phyloP scores from a whole-genome alignment of 2,797 vertebrate species.

The Chromobotia macracanthus region DNA sequence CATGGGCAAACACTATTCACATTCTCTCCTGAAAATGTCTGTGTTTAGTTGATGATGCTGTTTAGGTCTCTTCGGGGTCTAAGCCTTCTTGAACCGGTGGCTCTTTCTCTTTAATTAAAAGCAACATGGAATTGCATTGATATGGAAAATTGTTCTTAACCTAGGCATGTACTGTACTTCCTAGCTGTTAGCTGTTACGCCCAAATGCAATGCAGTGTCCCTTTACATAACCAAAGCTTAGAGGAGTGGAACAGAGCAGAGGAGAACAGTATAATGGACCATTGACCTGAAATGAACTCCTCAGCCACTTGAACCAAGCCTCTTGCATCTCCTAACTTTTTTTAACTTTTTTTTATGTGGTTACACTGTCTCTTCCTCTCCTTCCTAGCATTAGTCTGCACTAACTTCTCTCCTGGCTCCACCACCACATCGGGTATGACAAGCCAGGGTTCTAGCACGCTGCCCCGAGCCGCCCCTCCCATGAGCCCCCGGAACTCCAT shows the following conservation, averaged over 20 bases:
- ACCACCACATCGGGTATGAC: conserved; percentile 84
- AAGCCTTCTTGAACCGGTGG: background rate
- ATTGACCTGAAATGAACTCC: conserved; percentile 20
- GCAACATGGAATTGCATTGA: background rate
- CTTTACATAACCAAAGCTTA: conserved; percentile 22
- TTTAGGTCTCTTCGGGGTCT: no score
- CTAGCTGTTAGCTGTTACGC: background rate
- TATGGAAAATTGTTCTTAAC: conserved; percentile 9
- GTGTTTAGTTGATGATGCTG: no score
- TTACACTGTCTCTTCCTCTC: background rate
- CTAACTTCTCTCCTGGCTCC: conserved; percentile 88
- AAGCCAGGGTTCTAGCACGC: conserved; percentile 87
- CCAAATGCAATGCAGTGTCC: conserved; percentile 16
- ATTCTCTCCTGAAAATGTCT: no score
- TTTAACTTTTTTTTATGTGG: conserved; percentile 57
- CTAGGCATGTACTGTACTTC: conserved; percentile 18
- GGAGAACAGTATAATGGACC: conserved; percentile 4
- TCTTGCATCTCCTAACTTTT: background rate
- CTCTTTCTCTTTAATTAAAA: background rate
- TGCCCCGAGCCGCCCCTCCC: conserved; percentile 86
- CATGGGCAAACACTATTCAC: no score
- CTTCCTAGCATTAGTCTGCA: conserved; percentile 84
- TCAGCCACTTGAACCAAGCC: conserved; percentile 67
- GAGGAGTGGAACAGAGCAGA: background rate
- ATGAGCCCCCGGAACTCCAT: conserved; percentile 92